Evolutionary conservation across 2,888 invertebrate species (phyloP), one percentile per base, ranked within the genome.

Genomic region (Cheilosia soror): DNA sequence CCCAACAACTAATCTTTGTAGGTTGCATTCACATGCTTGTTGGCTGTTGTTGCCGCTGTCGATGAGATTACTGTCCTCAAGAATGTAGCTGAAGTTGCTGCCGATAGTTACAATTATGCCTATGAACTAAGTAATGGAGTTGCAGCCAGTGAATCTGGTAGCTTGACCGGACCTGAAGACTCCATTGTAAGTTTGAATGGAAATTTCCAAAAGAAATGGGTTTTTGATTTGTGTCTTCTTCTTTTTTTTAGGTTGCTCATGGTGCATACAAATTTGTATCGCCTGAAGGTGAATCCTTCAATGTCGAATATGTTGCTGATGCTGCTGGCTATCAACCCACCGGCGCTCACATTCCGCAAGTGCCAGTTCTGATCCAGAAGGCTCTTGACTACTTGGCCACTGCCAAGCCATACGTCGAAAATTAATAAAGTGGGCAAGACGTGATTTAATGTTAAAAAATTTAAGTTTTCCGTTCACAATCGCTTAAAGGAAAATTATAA

Each of bases 361-460:
- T 95, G 80, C 37, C 58, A 58, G 20, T 40, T n/a, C 33, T 40
- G 4, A 37, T 58, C 31, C 58, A 58, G 11, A 58, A 33, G 58
- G 58, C 58, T 2, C 58, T 58, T 20, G 15, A 2, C 4, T 58
- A 58, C 37, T 58, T 58, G 58, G 37, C 33, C 5, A 37, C 37
- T 1, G 58, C 31, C 13, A 2, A 58, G 7, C 47, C 47, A 2
- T 47, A 47, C 47, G 47, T 47, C 47, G 47, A 44, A n/a, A 11
- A 37, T 9, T 37, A 9, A 4, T 37, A 37, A 37, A 11, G 37
- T 37, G 4, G 0, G 1, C 9, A 33, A 33, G 3, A 0, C 33
- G 9, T 33, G 5, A 1, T 20, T 20, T 20, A 20, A 20, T 20
- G 20, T 5, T 9, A 33, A 33, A 6, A 7, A 33, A 33, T 9